These are phyloP conservation scores for Lutjanus erythropterus DNA, from an alignment of 2,113 vertebrate species.

Conservation along the genomic window DNA sequence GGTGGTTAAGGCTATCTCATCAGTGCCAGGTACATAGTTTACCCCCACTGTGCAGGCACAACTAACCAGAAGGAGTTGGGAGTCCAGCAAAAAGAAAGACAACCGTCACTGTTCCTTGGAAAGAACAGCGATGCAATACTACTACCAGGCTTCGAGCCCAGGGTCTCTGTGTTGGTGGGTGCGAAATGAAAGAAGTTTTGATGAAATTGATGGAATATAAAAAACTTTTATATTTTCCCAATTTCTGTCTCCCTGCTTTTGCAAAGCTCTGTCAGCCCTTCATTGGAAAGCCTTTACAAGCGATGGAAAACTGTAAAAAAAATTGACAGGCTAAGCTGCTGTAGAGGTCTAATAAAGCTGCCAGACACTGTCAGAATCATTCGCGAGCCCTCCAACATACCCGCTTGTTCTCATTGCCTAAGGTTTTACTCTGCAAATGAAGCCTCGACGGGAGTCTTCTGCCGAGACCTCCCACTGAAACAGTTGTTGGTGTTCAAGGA, in stretches of 20 bases:
- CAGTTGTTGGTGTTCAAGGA: slow-evolving; percentile 57
- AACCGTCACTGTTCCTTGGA: not conserved
- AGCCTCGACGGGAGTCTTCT: slow-evolving; percentile 51
- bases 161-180: slow-evolving; percentile 8
- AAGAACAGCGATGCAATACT: not conserved
- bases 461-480: slow-evolving; percentile 59
- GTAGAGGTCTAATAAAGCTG: slow-evolving; percentile 59
- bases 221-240: slow-evolving; percentile 31
- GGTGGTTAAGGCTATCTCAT: not conserved
- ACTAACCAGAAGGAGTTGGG: not conserved
- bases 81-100: no score
- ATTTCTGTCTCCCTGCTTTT: slow-evolving; percentile 37
- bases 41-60: not conserved
- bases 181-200: slow-evolving; percentile 27
- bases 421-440: slow-evolving; percentile 64
- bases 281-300: slow-evolving; percentile 34
- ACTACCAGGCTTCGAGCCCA: not conserved
- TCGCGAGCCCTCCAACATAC: slow-evolving; percentile 42
- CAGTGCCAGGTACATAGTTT: not conserved
- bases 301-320: slow-evolving; percentile 39
- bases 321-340: slow-evolving; percentile 39
- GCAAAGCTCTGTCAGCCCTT: slow-evolving; percentile 26
- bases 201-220: slow-evolving; percentile 33
- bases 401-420: slow-evolving; percentile 49
- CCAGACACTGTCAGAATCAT: slow-evolving; percentile 56